Evolutionary conservation across 1,140 invertebrate species (phyloP), one percentile per base, ranked within the genome.

Genomic region (Drosophila baimaii): DNA sequence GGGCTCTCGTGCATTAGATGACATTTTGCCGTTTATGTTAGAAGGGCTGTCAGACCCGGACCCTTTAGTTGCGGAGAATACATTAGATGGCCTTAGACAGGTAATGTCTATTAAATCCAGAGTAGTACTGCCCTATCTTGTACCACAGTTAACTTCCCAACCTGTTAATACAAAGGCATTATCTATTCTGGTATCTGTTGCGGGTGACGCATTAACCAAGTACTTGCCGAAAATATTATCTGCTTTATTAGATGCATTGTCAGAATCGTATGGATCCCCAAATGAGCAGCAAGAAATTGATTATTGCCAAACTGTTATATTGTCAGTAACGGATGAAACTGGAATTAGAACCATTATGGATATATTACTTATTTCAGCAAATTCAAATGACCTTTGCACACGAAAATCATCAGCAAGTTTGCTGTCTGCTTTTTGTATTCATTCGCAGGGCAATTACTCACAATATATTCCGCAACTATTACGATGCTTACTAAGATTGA

Each of bases 81-180:
- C 98, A 1, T 93, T 99, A 54, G 98, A 99, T 93, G 98, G 98
- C 41, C 93, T 99, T 57, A 95, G 97, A 62, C 98, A 99, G 95
- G 97, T 99, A 6, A 99, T 99, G 97, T 95, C 97, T 13, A 97
- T 99, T 39, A 99, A 99, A 93, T 98, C 98, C 9, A 94, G 97
- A 75, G 98, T 98, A 0, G 98, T 99, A 29, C 92, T 99, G 64
- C 98, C 98, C 3, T 99, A 99, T 92, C 93, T 99, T 46, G 96
- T 99, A 47, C 98, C 98, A 15, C 98, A 99, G 93, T 93, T 99
- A 73, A 99, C 97, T 4, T 94, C 95, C 23, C 95, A 95, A 17
- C 95, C 95, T 49, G 96, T 97, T 8, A 99, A 99, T 93, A 98
- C 97, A 3, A 97, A 97, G 93, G 98, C 98, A 5, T 92, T 99